Conservation (phyloP, 2,113 vertebrate genomes). For the Xiphophorus maculatus region DNA sequence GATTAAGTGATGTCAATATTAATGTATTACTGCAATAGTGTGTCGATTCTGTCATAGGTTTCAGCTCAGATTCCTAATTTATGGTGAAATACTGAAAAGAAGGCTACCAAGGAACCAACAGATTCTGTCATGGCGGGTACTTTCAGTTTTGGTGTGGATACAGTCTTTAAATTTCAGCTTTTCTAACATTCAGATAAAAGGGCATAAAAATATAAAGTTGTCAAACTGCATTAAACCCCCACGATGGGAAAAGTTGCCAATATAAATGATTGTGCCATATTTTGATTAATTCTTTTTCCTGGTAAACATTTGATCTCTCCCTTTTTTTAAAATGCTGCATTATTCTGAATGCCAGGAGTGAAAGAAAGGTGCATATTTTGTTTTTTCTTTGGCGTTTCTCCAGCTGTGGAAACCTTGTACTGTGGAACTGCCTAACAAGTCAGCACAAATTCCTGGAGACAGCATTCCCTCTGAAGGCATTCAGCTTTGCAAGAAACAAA, state of each 20-base stretch:
- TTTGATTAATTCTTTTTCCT: background rate
- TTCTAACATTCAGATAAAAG: background rate
- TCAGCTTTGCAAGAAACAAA: constrained; percentile 33
- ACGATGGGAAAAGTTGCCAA: background rate
- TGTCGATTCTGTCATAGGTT: too few relatives aligned
- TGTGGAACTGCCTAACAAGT: constrained; percentile 52
- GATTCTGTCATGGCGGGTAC: background rate
- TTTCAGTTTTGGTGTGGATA: background rate
- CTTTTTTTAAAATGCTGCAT: background rate
- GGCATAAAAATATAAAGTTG: background rate
- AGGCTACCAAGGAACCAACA: background rate
- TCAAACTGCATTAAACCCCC: background rate
- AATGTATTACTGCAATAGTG: too few relatives aligned
- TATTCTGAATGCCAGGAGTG: background rate
- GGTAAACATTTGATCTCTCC: background rate
- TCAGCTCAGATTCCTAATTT: too few relatives aligned
- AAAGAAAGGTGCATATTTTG: too few relatives aligned
- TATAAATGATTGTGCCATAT: background rate
- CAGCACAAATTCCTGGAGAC: constrained; percentile 48
- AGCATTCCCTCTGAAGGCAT: constrained; percentile 50
- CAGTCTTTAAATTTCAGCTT: background rate
- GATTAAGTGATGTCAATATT: too few relatives aligned
- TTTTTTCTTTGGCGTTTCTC: background rate
- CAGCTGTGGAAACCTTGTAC: constrained; percentile 48
- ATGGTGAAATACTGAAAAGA: too few relatives aligned